Percentiles rank a stretch among this genome's conserved stretches.
Evolutionary conservation across 2,113 vertebrate genomes (phyloP).

Genomic region (Psephotus haematonotus): DNA sequence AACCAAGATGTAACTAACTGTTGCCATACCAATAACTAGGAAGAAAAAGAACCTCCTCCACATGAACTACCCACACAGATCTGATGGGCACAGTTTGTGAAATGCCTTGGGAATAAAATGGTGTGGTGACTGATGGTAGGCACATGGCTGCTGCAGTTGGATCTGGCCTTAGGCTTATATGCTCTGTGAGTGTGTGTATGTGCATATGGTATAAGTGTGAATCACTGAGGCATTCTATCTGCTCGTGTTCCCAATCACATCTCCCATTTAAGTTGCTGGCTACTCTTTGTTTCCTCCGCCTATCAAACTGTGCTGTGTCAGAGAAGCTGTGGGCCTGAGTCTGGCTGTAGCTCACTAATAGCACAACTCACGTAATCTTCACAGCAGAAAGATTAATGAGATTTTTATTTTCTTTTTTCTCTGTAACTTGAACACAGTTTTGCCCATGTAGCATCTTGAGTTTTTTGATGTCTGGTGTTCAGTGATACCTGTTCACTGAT

Average conservation of each 20-base stretch:
- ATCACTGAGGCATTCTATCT: neutral
- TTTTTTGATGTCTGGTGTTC: neutral
- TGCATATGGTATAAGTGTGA: neutral
- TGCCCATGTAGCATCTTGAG: neutral
- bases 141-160: neutral
- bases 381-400: neutral
- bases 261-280: neutral
- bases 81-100: slow-evolving; percentile 41
- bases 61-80: slow-evolving; percentile 49
- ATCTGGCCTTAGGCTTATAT: neutral
- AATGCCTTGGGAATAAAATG: slow-evolving; percentile 22
- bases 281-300: neutral
- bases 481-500: neutral
- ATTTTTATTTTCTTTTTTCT: neutral
- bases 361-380: neutral
- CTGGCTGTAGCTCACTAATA: neutral
- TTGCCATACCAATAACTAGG: slow-evolving; percentile 53
- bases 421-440: neutral
- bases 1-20: slow-evolving; percentile 40
- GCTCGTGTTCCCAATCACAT: neutral
- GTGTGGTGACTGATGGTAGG: neutral
- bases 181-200: neutral
- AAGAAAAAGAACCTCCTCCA: slow-evolving; percentile 64
- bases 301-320: neutral
- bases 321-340: neutral